These are phyloP conservation scores for Auanema freiburgensis DNA, from an alignment of 2,888 invertebrate genomes.

Conservation along the genomic window DNA sequence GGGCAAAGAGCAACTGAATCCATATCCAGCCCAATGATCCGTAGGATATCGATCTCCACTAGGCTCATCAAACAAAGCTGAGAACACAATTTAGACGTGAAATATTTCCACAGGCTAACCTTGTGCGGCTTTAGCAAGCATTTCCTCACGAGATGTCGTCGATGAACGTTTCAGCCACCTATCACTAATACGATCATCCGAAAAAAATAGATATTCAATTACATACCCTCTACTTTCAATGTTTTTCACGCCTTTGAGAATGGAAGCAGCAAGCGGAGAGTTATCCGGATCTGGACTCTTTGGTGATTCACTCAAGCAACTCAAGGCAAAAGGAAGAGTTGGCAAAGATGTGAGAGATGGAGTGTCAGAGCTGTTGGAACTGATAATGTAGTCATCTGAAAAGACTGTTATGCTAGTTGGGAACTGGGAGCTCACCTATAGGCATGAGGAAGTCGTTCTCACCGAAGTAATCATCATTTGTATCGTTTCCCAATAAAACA, in stretches of 20 bases:
- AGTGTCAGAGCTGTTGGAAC: neutral
- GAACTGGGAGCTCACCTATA: neutral
- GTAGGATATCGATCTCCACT: conserved; percentile 44
- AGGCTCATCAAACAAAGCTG: conserved; percentile 37
- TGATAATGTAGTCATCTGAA: neutral
- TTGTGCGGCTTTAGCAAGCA: conserved; percentile 13
- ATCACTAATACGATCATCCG: neutral
- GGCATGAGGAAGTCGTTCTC: neutral
- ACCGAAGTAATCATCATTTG: neutral
- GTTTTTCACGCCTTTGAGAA: conserved; percentile 53
- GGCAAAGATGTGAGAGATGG: neutral
- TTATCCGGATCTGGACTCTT: conserved; percentile 54
- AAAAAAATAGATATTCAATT: neutral
- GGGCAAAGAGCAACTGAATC: conserved; percentile 60
- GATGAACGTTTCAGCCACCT: neutral
- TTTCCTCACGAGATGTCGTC: neutral
- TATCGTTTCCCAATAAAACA: conserved; percentile 14
- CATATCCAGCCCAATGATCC: conserved; percentile 56
- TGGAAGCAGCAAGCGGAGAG: conserved; percentile 58
- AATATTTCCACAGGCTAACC: conserved; percentile 4
- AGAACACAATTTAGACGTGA: neutral
- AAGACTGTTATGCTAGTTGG: neutral
- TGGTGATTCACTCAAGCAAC: conserved; percentile 22
- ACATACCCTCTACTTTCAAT: conserved; percentile 29
- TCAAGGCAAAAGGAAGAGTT: conserved; percentile 8